Conservation (phyloP, 1,140 invertebrate species). For the Philotrypesis tridentata region DNA sequence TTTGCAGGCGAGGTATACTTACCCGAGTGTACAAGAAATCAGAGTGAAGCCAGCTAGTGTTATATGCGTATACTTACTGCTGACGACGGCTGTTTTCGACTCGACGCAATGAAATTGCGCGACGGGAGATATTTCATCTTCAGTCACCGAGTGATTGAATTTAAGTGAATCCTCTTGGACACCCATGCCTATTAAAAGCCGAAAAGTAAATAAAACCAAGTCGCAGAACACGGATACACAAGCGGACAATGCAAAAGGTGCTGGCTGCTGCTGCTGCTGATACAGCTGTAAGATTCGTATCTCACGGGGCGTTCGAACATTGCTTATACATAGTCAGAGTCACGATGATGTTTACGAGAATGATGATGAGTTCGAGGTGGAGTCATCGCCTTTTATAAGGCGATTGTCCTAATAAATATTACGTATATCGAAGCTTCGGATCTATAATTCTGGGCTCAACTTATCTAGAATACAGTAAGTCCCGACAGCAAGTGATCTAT, state of each 20-base stretch:
- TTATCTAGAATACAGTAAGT: not conserved
- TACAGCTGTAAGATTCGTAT: not conserved
- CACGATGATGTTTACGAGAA: conserved; percentile 39
- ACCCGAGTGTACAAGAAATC: too few species aligned
- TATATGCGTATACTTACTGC: not conserved
- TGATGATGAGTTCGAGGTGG: conserved; percentile 19
- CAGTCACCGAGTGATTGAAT: not conserved
- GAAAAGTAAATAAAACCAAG: not conserved
- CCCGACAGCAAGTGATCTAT: not conserved
- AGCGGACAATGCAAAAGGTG: conserved; percentile 12
- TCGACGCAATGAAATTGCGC: not conserved
- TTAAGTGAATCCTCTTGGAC: not conserved
- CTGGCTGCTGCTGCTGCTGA: not conserved
- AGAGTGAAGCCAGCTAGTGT: too few species aligned
- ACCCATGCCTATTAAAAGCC: conserved; percentile 22
- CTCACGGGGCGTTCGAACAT: not conserved
- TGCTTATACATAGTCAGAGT: too few species aligned
- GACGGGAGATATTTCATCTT: not conserved
- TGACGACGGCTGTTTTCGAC: conserved; percentile 29
- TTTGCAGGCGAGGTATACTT: too few species aligned
- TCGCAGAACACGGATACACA: conserved; percentile 1
- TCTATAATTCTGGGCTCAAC: not conserved
- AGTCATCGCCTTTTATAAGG: conserved; percentile 25
- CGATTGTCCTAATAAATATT: not conserved
- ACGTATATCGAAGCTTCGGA: not conserved